Base-by-base conservation (phyloP, 2,797 vertebrate genomes). In the Poecilia picta region DNA sequence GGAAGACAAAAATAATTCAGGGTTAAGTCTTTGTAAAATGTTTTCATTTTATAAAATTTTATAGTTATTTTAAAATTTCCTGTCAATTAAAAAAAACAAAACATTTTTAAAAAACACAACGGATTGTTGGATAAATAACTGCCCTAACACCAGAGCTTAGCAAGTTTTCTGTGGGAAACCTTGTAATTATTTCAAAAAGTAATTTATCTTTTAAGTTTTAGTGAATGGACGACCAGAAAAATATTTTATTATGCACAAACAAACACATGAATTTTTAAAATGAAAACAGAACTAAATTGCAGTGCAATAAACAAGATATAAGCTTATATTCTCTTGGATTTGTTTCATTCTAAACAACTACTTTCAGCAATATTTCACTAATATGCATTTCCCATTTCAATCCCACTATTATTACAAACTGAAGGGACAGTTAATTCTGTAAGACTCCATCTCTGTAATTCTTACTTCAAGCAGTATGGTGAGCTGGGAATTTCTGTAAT, bases 401-500 rank as follows among this genome's bases (percentile, higher is more conserved):
- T 43, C 23, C 23, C 39, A 71, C 39, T 70, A 46, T 71, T 72
- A 16, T 46, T 45, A 36, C n/a, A 71, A 45, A 45, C 41, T 71
- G 23, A 71, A 71, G 25, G 5, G 5, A 28, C 41, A 46, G 7
- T 72, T 28, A 46, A n/a, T 45, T 68, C 20, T 68, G 36, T 45
- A n/a, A 15, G 23, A 15, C 33, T 10, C 2, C 31, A 49, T 59
- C 33, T 2, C 57, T 66, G 2, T 71, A 15, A 55, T 66, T 51
- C 91, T 95, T 86, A 97, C 97, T 96, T 98, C 97, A 51, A 98
- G 92, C 13, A 96, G 76, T 45, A 98, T 95, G 49, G 96, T 97
- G 83, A 98, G 95, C 88, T 97, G 96, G 43, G 97, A 91, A 0
- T 95, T 96, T 87, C 97, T 95, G 88, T 97, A 98, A 87, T 98